Percentiles rank a stretch among this genome's conserved stretches.
These are phyloP conservation scores for Drosophila orena DNA, from an alignment of 1,140 invertebrate genomes.

Conservation along the genomic window DNA sequence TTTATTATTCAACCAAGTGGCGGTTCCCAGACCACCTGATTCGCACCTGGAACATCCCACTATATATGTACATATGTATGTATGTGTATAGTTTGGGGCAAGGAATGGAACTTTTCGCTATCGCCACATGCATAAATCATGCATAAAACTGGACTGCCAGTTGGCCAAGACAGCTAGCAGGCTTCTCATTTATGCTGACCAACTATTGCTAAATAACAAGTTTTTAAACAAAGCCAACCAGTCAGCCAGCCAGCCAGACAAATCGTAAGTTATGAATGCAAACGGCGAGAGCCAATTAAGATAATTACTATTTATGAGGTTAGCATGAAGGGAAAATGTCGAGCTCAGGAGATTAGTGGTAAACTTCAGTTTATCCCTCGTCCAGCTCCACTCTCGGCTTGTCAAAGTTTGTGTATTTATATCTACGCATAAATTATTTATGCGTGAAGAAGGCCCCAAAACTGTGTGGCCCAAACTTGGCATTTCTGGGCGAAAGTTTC, in stretches of 20 bases:
- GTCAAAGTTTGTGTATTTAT: slow-evolving; percentile 73
- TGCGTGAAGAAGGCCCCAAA: slow-evolving; percentile 49
- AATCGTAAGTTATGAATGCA: slow-evolving; percentile 61
- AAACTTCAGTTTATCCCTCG: slow-evolving; percentile 54
- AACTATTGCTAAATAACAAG: slow-evolving; percentile 63
- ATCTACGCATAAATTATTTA: slow-evolving; percentile 79
- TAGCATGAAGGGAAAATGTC: slow-evolving; percentile 41
- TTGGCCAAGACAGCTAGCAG: slow-evolving; percentile 1
- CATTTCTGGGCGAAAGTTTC: slow-evolving; percentile 38
- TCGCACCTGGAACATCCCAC: slow-evolving; percentile 1
- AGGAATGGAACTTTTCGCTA: slow-evolving; percentile 42
- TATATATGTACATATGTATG: background rate
- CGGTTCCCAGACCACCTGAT: slow-evolving; percentile 11
- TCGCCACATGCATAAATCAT: slow-evolving; percentile 64
- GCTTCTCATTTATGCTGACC: slow-evolving; percentile 60
- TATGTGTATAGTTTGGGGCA: slow-evolving; percentile 4
- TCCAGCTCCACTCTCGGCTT: slow-evolving; percentile 4
- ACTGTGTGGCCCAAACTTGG: slow-evolving; percentile 47
- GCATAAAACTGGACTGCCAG: slow-evolving; percentile 11
- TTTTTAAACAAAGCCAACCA: slow-evolving; percentile 60
- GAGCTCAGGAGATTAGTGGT: slow-evolving; percentile 67
- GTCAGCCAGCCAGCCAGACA: background rate
- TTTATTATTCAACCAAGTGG: slow-evolving; percentile 59
- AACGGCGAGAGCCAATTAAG: slow-evolving; percentile 69
- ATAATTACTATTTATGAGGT: slow-evolving; percentile 79